Evolutionary conservation across 2,113 vertebrate genomes (phyloP).

Genomic region (Poeciliopsis retropinna): DNA sequence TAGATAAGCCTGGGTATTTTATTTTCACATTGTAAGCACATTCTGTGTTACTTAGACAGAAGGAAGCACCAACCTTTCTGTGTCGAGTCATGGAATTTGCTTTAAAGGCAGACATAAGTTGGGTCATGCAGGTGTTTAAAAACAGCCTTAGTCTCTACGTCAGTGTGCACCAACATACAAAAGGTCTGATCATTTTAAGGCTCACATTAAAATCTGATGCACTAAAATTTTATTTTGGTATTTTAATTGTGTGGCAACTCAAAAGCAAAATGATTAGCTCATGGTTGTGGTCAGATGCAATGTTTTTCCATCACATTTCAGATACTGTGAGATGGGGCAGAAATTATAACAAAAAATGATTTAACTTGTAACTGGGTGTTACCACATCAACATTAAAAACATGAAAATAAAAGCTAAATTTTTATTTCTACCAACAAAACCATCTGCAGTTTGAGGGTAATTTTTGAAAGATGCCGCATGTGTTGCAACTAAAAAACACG

Average conservation of each 20-base stretch:
- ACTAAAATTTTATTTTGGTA: too few relatives aligned
- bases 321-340: not conserved
- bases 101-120: not conserved
- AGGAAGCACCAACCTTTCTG: not conserved
- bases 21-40: not conserved
- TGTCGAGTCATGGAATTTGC: not conserved
- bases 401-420: conserved; percentile 11
- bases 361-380: conserved; percentile 17
- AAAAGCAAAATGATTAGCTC: not conserved
- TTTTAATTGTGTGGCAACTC: too few relatives aligned
- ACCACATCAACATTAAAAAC: not conserved
- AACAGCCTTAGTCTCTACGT: not conserved
- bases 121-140: not conserved
- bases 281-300: not conserved
- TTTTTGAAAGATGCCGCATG: conserved; percentile 36
- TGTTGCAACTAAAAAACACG: conserved; percentile 57
- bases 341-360: not conserved
- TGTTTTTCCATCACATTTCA: not conserved
- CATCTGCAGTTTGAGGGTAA: conserved; percentile 42
- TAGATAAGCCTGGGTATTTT: not conserved
- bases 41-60: not conserved
- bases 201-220: too few relatives aligned
- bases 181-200: too few relatives aligned
- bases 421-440: conserved; percentile 25
- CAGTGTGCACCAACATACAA: not conserved